These are phyloP conservation scores for Parascotia fuliginaria DNA, from an alignment of 2,888 invertebrate species.

Conservation along the genomic window DNA sequence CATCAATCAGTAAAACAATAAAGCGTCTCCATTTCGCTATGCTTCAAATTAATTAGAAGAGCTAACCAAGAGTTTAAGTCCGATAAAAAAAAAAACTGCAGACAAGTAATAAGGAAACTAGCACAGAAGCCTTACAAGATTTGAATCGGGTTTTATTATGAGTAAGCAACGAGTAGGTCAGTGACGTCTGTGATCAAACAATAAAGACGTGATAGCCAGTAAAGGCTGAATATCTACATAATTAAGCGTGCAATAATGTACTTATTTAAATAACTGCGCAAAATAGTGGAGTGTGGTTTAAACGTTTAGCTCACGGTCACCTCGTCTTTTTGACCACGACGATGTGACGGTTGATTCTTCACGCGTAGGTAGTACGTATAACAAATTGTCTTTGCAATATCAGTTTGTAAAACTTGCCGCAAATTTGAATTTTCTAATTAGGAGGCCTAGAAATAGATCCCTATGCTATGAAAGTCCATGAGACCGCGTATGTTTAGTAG, in stretches of 20 bases:
- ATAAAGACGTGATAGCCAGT: constrained; percentile 14
- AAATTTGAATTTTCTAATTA: too few species aligned
- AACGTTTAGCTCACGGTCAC: too few species aligned
- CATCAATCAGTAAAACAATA: constrained; percentile 6
- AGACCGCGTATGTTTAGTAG: too few species aligned
- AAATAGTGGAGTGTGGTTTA: not conserved
- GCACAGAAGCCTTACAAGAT: constrained; percentile 37
- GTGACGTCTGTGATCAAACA: constrained; percentile 12
- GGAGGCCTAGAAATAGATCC: too few species aligned
- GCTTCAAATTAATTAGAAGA: constrained; percentile 8
- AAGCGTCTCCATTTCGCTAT: not conserved
- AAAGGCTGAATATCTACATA: constrained; percentile 2
- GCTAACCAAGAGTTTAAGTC: constrained; percentile 1
- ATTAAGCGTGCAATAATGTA: too few species aligned
- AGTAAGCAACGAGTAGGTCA: constrained; percentile 18
- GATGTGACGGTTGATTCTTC: too few species aligned
- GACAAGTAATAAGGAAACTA: constrained; percentile 31
- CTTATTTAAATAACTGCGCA: not conserved
- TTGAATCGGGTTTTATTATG: constrained; percentile 28
- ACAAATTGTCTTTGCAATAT: too few species aligned
- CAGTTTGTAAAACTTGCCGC: too few species aligned
- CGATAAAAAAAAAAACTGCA: constrained; percentile 26
- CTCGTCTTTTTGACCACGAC: too few species aligned
- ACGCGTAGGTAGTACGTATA: too few species aligned
- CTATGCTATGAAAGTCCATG: too few species aligned